Percentiles rank a stretch among this genome's conserved stretches.
These are phyloP conservation scores for Chondrilla cf. caribensis DNA, from an alignment of 37 sponge, comb jelly and placozoan genomes.

Conservation along the genomic window DNA sequence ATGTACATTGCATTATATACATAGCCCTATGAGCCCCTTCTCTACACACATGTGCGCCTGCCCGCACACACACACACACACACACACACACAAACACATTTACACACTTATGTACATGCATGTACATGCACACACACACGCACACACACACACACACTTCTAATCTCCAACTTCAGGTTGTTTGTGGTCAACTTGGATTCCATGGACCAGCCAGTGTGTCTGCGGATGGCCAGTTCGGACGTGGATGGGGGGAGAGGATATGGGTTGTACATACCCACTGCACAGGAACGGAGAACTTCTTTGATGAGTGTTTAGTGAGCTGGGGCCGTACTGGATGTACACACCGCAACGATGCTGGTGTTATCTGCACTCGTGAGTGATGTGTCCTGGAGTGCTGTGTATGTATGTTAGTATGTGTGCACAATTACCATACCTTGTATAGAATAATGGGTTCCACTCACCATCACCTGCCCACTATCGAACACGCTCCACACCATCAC, in stretches of 20 bases:
- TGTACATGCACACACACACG: neutral
- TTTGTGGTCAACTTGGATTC: conserved; percentile 55
- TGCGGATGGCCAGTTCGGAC: conserved; percentile 28
- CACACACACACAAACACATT: too few relatives aligned
- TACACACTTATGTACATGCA: too few relatives aligned
- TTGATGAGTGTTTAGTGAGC: conserved; percentile 15
- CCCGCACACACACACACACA: too few relatives aligned
- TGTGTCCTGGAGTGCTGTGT: neutral
- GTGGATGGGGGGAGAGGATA: conserved; percentile 16
- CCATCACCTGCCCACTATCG: too few relatives aligned
- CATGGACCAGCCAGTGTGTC: conserved; percentile 16
- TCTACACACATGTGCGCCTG: too few relatives aligned
- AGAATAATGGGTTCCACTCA: neutral
- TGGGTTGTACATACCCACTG: conserved; percentile 41
- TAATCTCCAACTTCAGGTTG: neutral
- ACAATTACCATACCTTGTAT: too few relatives aligned
- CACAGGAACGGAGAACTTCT: conserved; percentile 22
- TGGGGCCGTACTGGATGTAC: conserved; percentile 28
- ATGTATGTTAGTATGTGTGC: conserved; percentile 14
- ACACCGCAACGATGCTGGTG: conserved; percentile 50
- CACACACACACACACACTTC: too few relatives aligned
- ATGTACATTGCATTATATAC: too few relatives aligned
- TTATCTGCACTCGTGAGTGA: conserved; percentile 40
- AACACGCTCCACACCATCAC: too few relatives aligned
- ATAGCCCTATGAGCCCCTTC: too few relatives aligned